Conservation (phyloP, 2,113 vertebrate species). For the Bungarus multicinctus region DNA sequence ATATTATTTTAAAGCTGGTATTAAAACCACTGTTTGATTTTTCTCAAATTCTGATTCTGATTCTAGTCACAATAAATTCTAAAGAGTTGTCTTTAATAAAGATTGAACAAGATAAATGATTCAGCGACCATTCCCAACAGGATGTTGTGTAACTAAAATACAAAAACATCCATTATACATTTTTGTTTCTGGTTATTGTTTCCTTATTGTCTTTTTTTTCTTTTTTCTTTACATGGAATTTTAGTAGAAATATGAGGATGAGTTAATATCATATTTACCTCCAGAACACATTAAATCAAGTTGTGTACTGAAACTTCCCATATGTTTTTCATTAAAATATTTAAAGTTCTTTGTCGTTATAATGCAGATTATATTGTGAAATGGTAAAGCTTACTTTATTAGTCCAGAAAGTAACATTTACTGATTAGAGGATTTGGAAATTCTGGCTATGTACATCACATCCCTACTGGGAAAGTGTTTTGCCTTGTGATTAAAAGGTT, state of each 20-base stretch:
- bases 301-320: slow-evolving; percentile 49
- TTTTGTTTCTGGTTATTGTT: slow-evolving; percentile 49
- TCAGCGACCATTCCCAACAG: slow-evolving; percentile 5
- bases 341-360: slow-evolving; percentile 53
- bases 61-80: not conserved
- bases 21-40: not conserved
- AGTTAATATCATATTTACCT: slow-evolving; percentile 56
- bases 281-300: slow-evolving; percentile 58
- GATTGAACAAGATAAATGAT: slow-evolving; percentile 44
- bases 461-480: slow-evolving; percentile 32
- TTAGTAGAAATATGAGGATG: slow-evolving; percentile 43
- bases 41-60: slow-evolving; percentile 16
- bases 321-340: slow-evolving; percentile 51
- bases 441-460: slow-evolving; percentile 18
- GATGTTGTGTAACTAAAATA: slow-evolving; percentile 21
- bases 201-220: slow-evolving; percentile 14
- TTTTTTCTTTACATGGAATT: slow-evolving; percentile 30
- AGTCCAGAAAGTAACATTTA: slow-evolving; percentile 39
- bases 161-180: slow-evolving; percentile 27
- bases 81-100: slow-evolving; percentile 33
- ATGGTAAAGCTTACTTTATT: slow-evolving; percentile 28
- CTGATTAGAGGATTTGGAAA: slow-evolving; percentile 41
- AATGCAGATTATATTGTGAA: slow-evolving; percentile 51
- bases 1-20: not conserved
- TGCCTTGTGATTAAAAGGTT: slow-evolving; percentile 41